Percentiles rank a stretch among this genome's conserved stretches.
Evolutionary conservation across 2,113 vertebrate genomes (phyloP).

Genomic region (Trochalopteron elliotii): DNA sequence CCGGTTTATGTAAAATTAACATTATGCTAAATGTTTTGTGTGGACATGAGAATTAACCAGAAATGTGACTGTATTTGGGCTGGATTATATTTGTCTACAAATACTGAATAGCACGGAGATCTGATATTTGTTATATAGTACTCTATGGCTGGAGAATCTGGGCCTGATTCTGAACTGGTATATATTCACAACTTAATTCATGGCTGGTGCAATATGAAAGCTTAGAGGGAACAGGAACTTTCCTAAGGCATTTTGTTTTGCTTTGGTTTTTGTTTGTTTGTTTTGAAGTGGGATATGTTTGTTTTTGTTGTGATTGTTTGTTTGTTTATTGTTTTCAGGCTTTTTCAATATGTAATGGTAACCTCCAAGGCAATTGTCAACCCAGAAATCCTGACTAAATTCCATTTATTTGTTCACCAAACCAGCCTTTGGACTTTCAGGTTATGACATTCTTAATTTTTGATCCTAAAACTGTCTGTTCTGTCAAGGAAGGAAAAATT

Average conservation of each 20-base stretch:
- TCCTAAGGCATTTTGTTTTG: neutral
- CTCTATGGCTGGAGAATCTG: neutral
- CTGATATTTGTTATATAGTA: neutral
- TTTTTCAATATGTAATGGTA: neutral
- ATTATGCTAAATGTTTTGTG: neutral
- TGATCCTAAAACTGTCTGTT: neutral
- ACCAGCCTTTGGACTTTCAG: neutral
- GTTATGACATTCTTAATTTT: neutral
- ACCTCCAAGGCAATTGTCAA: neutral
- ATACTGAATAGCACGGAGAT: fast-evolving
- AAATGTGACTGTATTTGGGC: neutral
- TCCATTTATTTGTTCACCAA: neutral
- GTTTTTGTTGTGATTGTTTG: neutral
- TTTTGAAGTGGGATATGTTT: fast-evolving
- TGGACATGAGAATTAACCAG: neutral
- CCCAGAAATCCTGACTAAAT: neutral
- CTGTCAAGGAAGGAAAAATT: neutral
- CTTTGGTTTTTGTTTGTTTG: neutral
- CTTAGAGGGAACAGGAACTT: neutral
- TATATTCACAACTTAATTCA: neutral
- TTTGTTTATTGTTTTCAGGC: neutral
- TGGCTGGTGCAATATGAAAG: neutral
- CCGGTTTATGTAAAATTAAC: neutral
- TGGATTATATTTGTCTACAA: neutral
- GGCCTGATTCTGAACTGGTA: neutral